phyloP scores from a whole-genome alignment of 2,888 invertebrate species.

The Drosophila meridiana region DNA sequence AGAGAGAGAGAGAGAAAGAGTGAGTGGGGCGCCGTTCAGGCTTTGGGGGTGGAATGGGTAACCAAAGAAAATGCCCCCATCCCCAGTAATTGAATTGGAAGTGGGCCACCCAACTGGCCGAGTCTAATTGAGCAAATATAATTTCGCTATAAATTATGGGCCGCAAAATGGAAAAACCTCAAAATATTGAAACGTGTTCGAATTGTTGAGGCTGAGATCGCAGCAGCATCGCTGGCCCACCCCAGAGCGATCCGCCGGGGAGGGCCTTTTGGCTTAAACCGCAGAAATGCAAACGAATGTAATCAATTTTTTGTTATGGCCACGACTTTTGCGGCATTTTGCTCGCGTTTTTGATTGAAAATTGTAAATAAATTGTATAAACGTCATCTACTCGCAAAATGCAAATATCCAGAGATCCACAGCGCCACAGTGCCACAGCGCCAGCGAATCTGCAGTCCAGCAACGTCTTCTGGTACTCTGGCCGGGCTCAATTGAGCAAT shows the following conservation, averaged over 20 bases:
- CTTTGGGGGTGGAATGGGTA: neutral
- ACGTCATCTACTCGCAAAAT: slow-evolving; percentile 71
- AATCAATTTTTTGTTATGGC: slow-evolving; percentile 68
- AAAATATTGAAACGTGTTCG: slow-evolving; percentile 83
- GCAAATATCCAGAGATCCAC: slow-evolving; percentile 49
- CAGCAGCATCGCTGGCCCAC: slow-evolving; percentile 30
- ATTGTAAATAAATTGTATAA: slow-evolving; percentile 80
- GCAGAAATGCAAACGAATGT: slow-evolving; percentile 55
- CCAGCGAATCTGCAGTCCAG: neutral
- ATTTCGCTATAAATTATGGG: slow-evolving; percentile 72
- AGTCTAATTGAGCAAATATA: slow-evolving; percentile 71
- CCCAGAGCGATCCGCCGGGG: slow-evolving; percentile 24
- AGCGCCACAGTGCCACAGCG: neutral
- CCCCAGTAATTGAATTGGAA: slow-evolving; percentile 41
- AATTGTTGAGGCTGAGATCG: slow-evolving; percentile 25
- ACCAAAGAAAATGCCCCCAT: slow-evolving; percentile 31
- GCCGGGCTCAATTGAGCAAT: slow-evolving; percentile 71
- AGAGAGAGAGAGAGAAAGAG: neutral
- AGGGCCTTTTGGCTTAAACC: slow-evolving; percentile 27
- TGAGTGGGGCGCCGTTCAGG: neutral
- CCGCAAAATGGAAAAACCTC: slow-evolving; percentile 62
- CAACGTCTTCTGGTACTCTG: slow-evolving; percentile 1
- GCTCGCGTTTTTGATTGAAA: slow-evolving; percentile 75
- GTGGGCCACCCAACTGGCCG: slow-evolving; percentile 59
- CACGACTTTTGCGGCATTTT: slow-evolving; percentile 69